Evolutionary conservation across 2,888 invertebrate species (phyloP).

Genomic region (Polylopha cassiicola): DNA sequence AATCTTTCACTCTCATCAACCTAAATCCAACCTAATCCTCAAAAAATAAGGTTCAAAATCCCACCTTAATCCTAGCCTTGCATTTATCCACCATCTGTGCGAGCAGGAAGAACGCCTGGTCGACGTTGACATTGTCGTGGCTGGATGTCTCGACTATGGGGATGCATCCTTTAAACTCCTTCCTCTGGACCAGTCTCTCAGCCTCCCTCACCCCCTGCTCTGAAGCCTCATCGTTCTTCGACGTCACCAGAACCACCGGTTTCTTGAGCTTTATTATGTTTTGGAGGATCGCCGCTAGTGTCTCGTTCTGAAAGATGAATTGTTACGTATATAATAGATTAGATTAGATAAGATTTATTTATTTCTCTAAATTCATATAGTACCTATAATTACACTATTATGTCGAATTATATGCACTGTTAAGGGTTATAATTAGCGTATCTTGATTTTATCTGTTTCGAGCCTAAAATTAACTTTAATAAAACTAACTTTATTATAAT

Average conservation of each 20-base stretch:
- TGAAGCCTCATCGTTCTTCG: slow-evolving; percentile 96
- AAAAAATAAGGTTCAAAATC: slow-evolving; percentile 15
- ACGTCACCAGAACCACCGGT: slow-evolving; percentile 95
- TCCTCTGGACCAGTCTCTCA: slow-evolving; percentile 88
- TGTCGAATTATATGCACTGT: too few species aligned
- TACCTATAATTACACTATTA: too few species aligned
- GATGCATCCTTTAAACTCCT: slow-evolving; percentile 93
- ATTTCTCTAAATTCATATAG: too few species aligned
- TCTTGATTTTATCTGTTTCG: too few species aligned
- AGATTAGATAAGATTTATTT: too few species aligned
- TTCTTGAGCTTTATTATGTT: slow-evolving; percentile 95
- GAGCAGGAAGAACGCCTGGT: slow-evolving; percentile 91
- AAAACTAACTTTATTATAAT: too few species aligned
- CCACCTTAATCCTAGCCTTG: slow-evolving; percentile 82
- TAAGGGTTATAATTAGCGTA: too few species aligned
- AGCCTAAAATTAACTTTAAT: too few species aligned
- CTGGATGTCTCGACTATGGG: slow-evolving; percentile 96
- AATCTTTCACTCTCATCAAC: too few species aligned
- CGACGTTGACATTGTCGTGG: slow-evolving; percentile 97
- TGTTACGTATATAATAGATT: too few species aligned
- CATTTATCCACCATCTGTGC: slow-evolving; percentile 96
- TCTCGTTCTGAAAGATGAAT: slow-evolving; percentile 76
- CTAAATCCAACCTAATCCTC: not conserved
- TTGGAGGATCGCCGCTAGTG: slow-evolving; percentile 88
- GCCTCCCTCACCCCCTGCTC: slow-evolving; percentile 93